Evolutionary conservation across 2,113 vertebrate species (phyloP).

Genomic region (Mus musculus): DNA sequence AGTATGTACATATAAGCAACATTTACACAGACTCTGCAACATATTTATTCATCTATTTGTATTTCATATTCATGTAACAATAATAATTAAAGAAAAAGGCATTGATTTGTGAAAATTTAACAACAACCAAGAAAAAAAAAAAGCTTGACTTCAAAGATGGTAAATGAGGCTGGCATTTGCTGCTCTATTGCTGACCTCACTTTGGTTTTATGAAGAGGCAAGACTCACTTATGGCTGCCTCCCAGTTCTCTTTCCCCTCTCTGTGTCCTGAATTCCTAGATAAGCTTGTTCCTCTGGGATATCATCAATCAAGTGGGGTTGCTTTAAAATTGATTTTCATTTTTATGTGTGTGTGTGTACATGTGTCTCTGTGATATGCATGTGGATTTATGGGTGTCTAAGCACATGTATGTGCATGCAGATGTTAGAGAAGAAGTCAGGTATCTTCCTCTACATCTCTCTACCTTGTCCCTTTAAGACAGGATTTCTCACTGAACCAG

Average conservation of each 20-base stretch:
- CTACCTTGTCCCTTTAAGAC: not conserved
- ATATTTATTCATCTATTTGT: not conserved
- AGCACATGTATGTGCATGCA: not conserved
- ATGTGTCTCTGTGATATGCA: not conserved
- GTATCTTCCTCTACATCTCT: not conserved
- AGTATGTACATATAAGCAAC: not conserved
- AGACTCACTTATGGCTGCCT: not conserved
- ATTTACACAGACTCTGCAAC: not conserved
- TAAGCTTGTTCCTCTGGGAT: not conserved
- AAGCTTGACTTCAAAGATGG: not conserved
- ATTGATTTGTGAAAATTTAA: not conserved
- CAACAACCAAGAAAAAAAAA: not conserved
- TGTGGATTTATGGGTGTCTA: not conserved
- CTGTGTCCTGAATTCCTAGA: not conserved
- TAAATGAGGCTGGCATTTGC: constrained; percentile 28
- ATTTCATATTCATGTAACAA: not conserved
- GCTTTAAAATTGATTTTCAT: not conserved
- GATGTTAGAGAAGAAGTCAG: not conserved
- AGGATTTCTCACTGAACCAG: not conserved
- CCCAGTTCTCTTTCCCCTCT: not conserved
- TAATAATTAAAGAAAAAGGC: not conserved
- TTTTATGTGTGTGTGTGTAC: not conserved
- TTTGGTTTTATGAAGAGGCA: not conserved
- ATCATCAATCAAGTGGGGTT: not conserved
- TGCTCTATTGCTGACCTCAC: not conserved